Conservation (phyloP, 2,797 vertebrate species). For the Fringilla coelebs region DNA sequence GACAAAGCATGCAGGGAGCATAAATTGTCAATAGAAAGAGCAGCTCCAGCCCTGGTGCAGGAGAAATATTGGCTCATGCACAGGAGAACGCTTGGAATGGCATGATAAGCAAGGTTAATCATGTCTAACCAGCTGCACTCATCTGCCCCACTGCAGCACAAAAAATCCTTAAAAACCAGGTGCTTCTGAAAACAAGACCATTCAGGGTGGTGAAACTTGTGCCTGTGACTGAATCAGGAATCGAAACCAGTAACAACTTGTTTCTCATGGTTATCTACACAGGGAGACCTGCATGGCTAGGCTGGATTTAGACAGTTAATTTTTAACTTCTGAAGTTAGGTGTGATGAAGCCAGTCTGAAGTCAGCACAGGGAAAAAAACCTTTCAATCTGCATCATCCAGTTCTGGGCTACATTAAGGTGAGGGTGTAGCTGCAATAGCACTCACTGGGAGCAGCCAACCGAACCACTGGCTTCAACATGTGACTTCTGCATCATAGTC, state of each 20-base stretch:
- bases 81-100: neutral
- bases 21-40: neutral
- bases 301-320: neutral
- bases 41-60: neutral
- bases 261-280: neutral
- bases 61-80: neutral
- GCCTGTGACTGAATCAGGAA: neutral
- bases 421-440: neutral
- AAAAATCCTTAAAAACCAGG: neutral
- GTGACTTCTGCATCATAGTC: neutral
- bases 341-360: neutral
- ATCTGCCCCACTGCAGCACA: neutral
- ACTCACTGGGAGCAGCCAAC: neutral
- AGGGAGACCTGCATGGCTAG: neutral
- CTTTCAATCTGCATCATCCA: neutral
- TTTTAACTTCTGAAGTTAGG: neutral
- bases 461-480: neutral
- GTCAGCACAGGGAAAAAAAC: neutral
- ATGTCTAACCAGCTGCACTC: neutral
- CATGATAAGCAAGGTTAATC: neutral
- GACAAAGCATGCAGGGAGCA: neutral
- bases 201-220: neutral
- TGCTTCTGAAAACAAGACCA: neutral
- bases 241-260: fast-evolving
- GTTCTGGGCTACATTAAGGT: neutral